A percentile compares a stretch with the other conserved stretches of the same genome.
Conservation (phyloP, 1,140 invertebrate species). For the Brachionus sp. region DNA sequence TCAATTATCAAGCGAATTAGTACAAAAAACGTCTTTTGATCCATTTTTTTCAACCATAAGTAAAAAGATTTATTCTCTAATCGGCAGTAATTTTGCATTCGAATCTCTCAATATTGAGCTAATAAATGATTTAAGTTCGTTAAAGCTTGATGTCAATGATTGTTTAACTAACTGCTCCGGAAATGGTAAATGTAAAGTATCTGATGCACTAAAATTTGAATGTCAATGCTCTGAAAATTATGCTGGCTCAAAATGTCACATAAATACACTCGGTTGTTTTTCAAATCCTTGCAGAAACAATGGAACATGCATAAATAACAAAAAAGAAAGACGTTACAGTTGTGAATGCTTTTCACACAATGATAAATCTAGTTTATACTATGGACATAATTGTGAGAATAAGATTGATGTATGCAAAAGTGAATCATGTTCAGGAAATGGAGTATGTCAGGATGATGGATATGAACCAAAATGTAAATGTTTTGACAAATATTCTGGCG, state of each 20-base stretch:
- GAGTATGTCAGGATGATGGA: not conserved
- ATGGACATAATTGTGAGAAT: not conserved
- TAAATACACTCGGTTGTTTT: not conserved
- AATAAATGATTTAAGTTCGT: not conserved
- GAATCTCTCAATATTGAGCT: not conserved
- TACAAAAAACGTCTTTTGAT: no score
- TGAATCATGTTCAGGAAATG: not conserved
- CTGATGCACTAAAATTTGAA: not conserved
- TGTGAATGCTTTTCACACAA: not conserved
- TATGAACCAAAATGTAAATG: not conserved
- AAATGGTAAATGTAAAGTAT: not conserved
- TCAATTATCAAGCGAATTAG: no score
- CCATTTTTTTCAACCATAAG: no score
- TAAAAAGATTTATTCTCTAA: no score
- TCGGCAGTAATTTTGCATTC: no score
- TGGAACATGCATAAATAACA: not conserved
- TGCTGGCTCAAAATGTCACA: not conserved
- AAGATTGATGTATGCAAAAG: slow-evolving; percentile 8
- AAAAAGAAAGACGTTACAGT: not conserved
- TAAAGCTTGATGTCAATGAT: not conserved
- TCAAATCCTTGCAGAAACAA: not conserved
- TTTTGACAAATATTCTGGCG: not conserved
- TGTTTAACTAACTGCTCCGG: slow-evolving; percentile 3
- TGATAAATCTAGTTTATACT: not conserved
- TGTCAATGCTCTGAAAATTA: not conserved